Evolutionary conservation across 2,113 vertebrate genomes (phyloP).

Genomic region (Corythaeola cristata): DNA sequence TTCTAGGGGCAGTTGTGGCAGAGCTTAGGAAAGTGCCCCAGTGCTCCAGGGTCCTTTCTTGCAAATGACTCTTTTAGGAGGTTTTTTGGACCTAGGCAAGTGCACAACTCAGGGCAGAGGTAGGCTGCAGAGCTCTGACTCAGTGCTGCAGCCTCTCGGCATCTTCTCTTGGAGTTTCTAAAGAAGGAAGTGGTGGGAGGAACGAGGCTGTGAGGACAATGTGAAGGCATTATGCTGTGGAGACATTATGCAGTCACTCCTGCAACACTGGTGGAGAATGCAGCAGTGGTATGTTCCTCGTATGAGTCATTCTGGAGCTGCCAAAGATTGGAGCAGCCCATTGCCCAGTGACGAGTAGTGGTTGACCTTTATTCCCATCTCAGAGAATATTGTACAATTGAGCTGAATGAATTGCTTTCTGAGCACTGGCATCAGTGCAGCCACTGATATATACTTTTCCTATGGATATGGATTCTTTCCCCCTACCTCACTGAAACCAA

Average conservation of each 20-base stretch:
- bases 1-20: background rate
- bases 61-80: background rate
- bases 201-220: background rate
- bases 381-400: background rate
- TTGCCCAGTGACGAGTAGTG: background rate
- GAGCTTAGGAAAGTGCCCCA: background rate
- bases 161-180: background rate
- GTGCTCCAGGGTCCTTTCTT: background rate
- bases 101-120: background rate
- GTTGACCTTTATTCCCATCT: conserved; percentile 22
- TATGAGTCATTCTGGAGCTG: conserved; percentile 8
- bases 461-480: background rate
- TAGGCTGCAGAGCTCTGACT: background rate
- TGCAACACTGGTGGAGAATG: conserved; percentile 10
- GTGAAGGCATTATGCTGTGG: background rate
- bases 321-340: background rate
- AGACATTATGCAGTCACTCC: background rate
- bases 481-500: background rate
- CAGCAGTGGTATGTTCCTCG: background rate
- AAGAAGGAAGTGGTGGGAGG: background rate
- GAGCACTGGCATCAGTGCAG: background rate
- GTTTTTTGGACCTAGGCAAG: background rate
- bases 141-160: background rate
- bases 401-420: background rate
- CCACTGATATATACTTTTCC: too few relatives aligned